A percentile compares a stretch with the other conserved stretches of the same genome.
phyloP scores from a whole-genome alignment of 92 coral and sea anemone species.

The Porites evermanni region DNA sequence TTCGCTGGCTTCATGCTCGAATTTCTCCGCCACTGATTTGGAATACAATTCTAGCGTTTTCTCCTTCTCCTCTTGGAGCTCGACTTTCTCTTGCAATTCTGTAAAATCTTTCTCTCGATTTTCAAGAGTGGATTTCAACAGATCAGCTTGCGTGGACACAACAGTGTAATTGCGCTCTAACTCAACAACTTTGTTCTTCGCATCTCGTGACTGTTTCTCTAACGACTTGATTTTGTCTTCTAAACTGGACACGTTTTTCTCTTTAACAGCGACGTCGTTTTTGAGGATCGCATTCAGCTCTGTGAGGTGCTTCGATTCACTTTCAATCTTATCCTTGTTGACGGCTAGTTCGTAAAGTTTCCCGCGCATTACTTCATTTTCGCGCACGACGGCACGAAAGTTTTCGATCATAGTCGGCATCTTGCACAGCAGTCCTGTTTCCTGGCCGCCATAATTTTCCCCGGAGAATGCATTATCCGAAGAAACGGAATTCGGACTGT shows the following conservation, averaged over 20 bases:
- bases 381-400: constrained; percentile 83
- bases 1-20: constrained; percentile 65
- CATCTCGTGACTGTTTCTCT: constrained; percentile 58
- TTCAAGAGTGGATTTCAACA: constrained; percentile 52
- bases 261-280: constrained; percentile 68
- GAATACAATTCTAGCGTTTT: constrained; percentile 79
- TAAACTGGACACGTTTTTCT: constrained; percentile 48
- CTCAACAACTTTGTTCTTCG: constrained; percentile 51
- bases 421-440: constrained; percentile 75
- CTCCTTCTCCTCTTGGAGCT: constrained; percentile 81
- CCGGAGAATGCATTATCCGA: constrained; percentile 68
- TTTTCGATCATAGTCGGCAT: constrained; percentile 92
- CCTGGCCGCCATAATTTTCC: constrained; percentile 54
- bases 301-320: constrained; percentile 65
- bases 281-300: constrained; percentile 64
- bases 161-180: constrained; percentile 56
- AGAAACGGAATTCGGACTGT: constrained; percentile 77
- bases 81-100: constrained; percentile 74
- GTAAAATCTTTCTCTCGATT: constrained; percentile 70
- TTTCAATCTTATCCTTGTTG: constrained; percentile 71
- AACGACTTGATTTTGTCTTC: constrained; percentile 53
- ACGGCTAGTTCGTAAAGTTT: constrained; percentile 56
- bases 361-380: constrained; percentile 69
- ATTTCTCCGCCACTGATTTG: constrained; percentile 82
- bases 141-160: constrained; percentile 64